phyloP scores from a whole-genome alignment of 2,113 vertebrate genomes.

The Monopterus albus region DNA sequence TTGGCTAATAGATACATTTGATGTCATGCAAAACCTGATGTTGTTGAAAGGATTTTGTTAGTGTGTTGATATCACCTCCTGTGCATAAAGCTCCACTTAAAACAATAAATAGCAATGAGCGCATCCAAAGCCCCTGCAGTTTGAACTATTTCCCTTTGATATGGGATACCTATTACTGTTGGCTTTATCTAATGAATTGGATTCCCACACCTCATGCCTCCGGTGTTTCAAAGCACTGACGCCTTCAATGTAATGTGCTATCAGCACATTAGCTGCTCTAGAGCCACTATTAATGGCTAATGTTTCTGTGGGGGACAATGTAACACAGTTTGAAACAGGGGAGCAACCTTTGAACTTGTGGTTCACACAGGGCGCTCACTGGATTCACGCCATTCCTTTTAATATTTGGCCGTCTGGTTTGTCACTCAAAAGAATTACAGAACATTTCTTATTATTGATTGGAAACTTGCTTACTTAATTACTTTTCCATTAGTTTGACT shows the following conservation, averaged over 20 bases:
- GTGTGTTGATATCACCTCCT: slow-evolving; percentile 77
- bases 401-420: not conserved
- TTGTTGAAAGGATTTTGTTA: slow-evolving; percentile 79
- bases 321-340: slow-evolving; percentile 41
- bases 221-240: slow-evolving; percentile 72
- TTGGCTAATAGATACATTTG: slow-evolving; percentile 81
- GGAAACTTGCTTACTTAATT: not conserved
- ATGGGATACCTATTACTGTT: slow-evolving; percentile 79
- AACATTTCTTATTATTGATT: not conserved
- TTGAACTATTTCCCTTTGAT: slow-evolving; percentile 80
- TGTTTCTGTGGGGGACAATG: slow-evolving; percentile 47
- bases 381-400: not conserved
- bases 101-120: slow-evolving; percentile 81
- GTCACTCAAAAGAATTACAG: not conserved
- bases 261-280: slow-evolving; percentile 69
- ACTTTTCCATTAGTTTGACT: not conserved
- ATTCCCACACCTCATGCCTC: slow-evolving; percentile 75
- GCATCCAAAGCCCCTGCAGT: slow-evolving; percentile 76
- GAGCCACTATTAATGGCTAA: slow-evolving; percentile 50
- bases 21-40: slow-evolving; percentile 77
- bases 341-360: too few species aligned
- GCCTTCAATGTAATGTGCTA: slow-evolving; percentile 75
- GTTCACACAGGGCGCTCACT: not conserved
- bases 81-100: slow-evolving; percentile 81
- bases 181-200: slow-evolving; percentile 81